Percentiles rank a stretch among this genome's conserved stretches.
These are phyloP conservation scores for Stegostoma tigrinum DNA, from an alignment of 2,113 vertebrate species.

Conservation along the genomic window DNA sequence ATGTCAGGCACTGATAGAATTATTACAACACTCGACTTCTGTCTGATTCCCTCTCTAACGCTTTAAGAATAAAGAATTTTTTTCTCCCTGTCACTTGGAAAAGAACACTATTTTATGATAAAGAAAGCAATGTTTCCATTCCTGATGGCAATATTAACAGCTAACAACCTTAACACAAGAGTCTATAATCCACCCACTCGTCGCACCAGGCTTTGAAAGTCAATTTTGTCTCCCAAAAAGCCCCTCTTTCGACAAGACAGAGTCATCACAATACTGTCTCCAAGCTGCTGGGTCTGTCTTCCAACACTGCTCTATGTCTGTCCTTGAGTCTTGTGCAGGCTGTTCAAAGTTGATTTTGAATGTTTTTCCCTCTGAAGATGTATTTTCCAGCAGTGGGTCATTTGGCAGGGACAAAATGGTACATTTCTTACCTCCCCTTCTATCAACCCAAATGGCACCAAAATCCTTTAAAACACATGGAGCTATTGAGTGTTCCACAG, in stretches of 20 bases:
- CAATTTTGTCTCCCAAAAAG: not conserved
- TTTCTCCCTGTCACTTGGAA: not conserved
- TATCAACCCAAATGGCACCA: not conserved
- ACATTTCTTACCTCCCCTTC: not conserved
- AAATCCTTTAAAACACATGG: not conserved
- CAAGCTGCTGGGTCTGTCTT: too few species aligned
- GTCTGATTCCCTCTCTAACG: not conserved
- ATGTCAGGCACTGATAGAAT: not conserved
- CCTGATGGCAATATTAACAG: not conserved
- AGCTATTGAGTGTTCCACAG: too few species aligned
- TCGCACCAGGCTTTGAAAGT: not conserved
- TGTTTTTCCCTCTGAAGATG: not conserved
- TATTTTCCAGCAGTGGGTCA: not conserved
- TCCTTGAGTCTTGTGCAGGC: too few species aligned
- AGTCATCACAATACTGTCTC: not conserved
- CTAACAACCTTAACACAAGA: not conserved
- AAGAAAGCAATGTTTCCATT: constrained; percentile 10
- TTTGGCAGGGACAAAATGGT: not conserved
- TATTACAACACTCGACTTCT: not conserved
- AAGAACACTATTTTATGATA: constrained; percentile 11
- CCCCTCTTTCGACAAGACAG: not conserved
- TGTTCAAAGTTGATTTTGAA: too few species aligned
- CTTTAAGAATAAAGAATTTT: not conserved
- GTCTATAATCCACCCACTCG: not conserved
- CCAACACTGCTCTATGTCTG: not conserved